Evolutionary conservation across 2,113 vertebrate genomes (phyloP).

Genomic region (Channa argus): DNA sequence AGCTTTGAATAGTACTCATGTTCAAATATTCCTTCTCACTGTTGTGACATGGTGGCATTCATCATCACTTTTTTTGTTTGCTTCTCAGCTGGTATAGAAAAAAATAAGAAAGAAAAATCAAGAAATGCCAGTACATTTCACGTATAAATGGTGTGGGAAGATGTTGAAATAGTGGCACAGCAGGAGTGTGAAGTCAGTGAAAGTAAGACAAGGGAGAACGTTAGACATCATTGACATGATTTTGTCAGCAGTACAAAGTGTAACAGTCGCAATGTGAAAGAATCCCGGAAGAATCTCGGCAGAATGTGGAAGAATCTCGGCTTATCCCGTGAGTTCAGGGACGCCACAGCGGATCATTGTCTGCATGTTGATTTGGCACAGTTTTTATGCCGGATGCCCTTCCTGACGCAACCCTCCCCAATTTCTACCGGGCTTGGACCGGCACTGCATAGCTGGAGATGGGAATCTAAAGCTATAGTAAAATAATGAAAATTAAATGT

Average conservation of each 20-base stretch:
- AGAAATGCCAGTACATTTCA: neutral
- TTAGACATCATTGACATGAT: conserved; percentile 15
- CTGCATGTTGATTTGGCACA: no score
- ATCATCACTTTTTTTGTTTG: neutral
- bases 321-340: no score
- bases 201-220: neutral
- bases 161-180: neutral
- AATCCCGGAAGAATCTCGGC: no score
- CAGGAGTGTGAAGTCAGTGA: neutral
- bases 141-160: conserved; percentile 1
- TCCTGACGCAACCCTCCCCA: no score
- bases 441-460: no score
- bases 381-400: no score
- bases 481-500: no score
- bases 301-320: no score
- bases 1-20: neutral
- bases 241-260: conserved; percentile 22
- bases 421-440: no score
- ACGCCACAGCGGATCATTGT: no score
- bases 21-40: neutral
- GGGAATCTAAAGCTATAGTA: no score
- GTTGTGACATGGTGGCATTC: neutral
- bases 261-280: conserved; percentile 5
- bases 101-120: neutral
- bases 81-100: neutral